Percentiles rank a stretch among this genome's conserved stretches.
Evolutionary conservation across 2,113 vertebrate genomes (phyloP).

Genomic region (Tylochromis polylepis): DNA sequence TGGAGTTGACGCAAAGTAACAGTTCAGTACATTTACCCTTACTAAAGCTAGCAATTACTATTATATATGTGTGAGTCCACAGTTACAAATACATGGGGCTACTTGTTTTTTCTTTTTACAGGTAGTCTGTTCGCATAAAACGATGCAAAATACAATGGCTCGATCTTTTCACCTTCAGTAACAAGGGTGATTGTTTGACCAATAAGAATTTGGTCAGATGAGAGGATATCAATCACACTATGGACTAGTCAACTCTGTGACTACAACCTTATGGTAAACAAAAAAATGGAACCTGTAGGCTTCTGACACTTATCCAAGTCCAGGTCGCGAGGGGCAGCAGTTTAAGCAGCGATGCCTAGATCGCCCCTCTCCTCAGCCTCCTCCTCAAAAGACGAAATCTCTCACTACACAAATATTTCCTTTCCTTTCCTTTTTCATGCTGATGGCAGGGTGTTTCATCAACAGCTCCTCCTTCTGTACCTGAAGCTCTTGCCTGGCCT

Average conservation of each 20-base stretch:
- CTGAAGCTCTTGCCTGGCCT: not conserved
- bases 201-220: not conserved
- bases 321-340: fast-evolving
- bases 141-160: not conserved
- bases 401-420: not conserved
- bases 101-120: not conserved
- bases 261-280: not conserved
- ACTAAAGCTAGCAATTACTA: not conserved
- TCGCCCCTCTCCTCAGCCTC: not conserved
- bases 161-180: not conserved
- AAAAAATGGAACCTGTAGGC: not conserved
- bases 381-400: not conserved
- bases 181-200: fast-evolving
- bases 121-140: not conserved
- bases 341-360: not conserved
- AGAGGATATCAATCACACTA: not conserved
- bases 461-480: not conserved
- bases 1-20: not conserved
- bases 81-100: not conserved
- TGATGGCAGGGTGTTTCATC: not conserved
- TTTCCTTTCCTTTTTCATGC: not conserved
- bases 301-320: not conserved
- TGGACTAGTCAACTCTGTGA: not conserved
- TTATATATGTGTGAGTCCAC: not conserved
- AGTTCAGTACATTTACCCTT: not conserved